Evolutionary conservation across 2,113 vertebrate genomes (phyloP).

Genomic region (Rallus limicola): DNA sequence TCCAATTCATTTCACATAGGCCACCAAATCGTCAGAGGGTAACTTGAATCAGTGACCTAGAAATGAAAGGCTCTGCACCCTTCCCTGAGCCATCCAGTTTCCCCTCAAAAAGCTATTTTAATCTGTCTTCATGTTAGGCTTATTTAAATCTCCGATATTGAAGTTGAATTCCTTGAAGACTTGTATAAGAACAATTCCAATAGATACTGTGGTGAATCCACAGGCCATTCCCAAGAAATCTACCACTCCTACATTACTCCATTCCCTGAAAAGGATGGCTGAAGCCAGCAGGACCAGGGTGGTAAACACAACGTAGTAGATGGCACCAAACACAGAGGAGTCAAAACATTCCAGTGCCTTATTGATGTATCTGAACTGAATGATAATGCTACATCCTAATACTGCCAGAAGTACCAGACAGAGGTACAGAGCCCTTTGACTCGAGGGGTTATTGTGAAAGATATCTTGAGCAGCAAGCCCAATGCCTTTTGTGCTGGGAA

Average conservation of each 20-base stretch:
- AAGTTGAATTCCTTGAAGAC: conserved; percentile 90
- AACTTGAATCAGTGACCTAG: conserved; percentile 51
- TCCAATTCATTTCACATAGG: conserved; percentile 11
- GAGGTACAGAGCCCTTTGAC: conserved; percentile 81
- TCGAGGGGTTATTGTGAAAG: conserved; percentile 79
- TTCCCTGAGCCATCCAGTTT: conserved; percentile 60
- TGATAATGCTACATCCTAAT: conserved; percentile 87
- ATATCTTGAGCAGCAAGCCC: conserved; percentile 89
- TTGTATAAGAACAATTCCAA: conserved; percentile 89
- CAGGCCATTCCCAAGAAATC: conserved; percentile 91
- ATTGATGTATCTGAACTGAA: conserved; percentile 96
- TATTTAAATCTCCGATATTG: conserved; percentile 82
- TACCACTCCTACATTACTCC: conserved; percentile 84
- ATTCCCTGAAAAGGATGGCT: conserved; percentile 93
- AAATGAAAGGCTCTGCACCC: conserved; percentile 44
- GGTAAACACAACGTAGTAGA: conserved; percentile 96
- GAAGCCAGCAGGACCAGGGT: conserved; percentile 88
- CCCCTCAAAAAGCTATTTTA: conserved; percentile 50
- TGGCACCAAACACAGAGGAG: conserved; percentile 90
- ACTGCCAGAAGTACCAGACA: conserved; percentile 86
- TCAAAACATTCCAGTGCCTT: conserved; percentile 91
- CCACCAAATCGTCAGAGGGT: not conserved
- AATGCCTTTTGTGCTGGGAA: conserved; percentile 95
- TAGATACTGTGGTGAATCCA: conserved; percentile 86
- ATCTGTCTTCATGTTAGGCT: conserved; percentile 78